Evolutionary conservation across 2,888 invertebrate genomes (phyloP), one percentile per base, ranked within the genome.

Genomic region (Teleiodes luculella): DNA sequence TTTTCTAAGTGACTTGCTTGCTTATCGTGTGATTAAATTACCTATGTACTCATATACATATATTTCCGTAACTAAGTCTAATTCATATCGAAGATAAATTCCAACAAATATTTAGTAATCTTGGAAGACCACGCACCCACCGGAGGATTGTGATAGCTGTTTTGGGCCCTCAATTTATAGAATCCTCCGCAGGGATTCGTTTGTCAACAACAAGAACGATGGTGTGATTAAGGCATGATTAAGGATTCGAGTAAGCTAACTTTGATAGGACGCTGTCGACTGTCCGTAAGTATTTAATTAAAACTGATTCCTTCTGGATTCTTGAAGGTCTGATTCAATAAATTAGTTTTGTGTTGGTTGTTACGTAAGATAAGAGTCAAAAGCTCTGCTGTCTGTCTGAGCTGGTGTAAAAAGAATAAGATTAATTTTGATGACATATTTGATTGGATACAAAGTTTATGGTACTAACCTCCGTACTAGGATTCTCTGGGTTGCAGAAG

Each of bases 191-290:
- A 4, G 53, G 41, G 53, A 54, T 41, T 54, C 49, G 48, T 54
- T 41, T 41, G 33, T 41, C 31, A 46, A 52, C 33, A 36, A 10
- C 46, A 47, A 30, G 46, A 46, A 28, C 14, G 18, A 14, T 3
- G n/a, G 37, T 20, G 24, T 28, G 48, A 33, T 47, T 33, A 33
- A 39, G 14, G 31, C 20, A n/a, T n/a, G n/a, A n/a, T n/a, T n/a
- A n/a, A n/a, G n/a, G n/a, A n/a, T n/a, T n/a, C n/a, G n/a, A 14
- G 31, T 41, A n/a, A 47, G 48, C 48, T 35, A 35, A 48, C 48
- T 48, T 48, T 33, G 18, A 48, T 48, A 35, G 16, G 20, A 33
- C n/a, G 20, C 18, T 48, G n/a, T 6, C 43, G 3, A 8, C 37
- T 13, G 24, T 24, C 24, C 6, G 16, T 18, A 8, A 18, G 16